Base-by-base conservation (phyloP, 2,888 invertebrate genomes). In the Carpatolechia fugitivella region DNA sequence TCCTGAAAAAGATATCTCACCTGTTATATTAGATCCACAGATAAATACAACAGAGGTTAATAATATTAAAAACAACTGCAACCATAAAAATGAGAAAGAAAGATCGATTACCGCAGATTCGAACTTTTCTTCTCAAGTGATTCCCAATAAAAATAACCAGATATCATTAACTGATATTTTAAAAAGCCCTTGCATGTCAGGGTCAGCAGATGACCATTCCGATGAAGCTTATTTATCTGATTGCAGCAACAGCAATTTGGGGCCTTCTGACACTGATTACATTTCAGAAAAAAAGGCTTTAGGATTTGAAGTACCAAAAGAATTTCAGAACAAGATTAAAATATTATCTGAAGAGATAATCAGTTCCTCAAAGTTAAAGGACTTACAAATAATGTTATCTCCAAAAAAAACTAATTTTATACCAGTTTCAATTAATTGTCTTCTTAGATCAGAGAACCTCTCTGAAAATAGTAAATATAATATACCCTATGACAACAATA, bases 341-440 rank as follows among this genome's bases (percentile, higher is more conserved):
- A 76, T 80, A 54, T 65, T 82, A 56, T 76, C 78, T 24, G 71
- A 82, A 61, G 68, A 78, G 65, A 70, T 72, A 55, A 62, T 80
- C 14, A 61, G 66, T 57, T 56, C 62, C 11, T 60, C 70, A 55
- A 63, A 66, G 58, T 60, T 70, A 33, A 70, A 59, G 18, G 61
- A 69, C 38, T 50, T 73, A 1, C 62, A 70, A 55, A 51, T 30
- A 41, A 50, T 57, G 10, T 57, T 64, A 51, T 56, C 61, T 53
- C 44, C 61, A 11, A 60, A 62, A 56, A 48, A 44, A 44, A 64
- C 57, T 35, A 52, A 56, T 40, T 58, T 74, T 41, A 68, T 70
- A 55, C 68, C 74, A 54, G 61, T 78, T 30, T 48, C 69, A 41
- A 64, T 74, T 24, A 63, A 75, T 52, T 63, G 72, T 41, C 33